Conservation (phyloP, 2,797 vertebrate genomes). For the Periophthalmus magnuspinnatus region DNA sequence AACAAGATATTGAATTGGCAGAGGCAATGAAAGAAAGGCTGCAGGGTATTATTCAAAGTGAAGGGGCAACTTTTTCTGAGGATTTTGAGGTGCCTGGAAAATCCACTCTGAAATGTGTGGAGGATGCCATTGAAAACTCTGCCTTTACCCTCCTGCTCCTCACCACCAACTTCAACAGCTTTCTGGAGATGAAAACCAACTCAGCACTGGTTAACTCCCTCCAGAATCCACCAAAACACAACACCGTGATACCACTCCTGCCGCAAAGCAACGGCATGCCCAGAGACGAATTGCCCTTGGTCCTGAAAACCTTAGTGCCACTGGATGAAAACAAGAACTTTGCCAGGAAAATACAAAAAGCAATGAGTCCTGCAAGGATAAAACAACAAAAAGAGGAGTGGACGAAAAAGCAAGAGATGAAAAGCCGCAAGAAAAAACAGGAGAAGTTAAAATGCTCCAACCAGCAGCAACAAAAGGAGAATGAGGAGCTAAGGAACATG, state of each 20-base stretch:
- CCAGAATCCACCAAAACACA: conserved; percentile 65
- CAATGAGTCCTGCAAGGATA: conserved; percentile 42
- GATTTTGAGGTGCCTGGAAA: conserved; percentile 83
- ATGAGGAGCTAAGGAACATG: neutral
- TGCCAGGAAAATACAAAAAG: conserved; percentile 43
- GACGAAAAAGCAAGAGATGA: conserved; percentile 48
- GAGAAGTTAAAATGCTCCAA: conserved; percentile 27
- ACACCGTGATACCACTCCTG: conserved; percentile 88
- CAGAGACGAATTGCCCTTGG: conserved; percentile 30
- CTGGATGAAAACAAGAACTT: conserved; percentile 75
- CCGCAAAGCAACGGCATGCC: conserved; percentile 71
- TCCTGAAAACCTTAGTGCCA: conserved; percentile 60
- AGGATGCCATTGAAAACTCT: conserved; percentile 88
- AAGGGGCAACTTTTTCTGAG: conserved; percentile 83
- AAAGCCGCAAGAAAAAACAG: conserved; percentile 30
- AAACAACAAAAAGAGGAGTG: conserved; percentile 55
- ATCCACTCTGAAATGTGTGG: conserved; percentile 79
- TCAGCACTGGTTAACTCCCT: conserved; percentile 86
- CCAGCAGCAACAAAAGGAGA: conserved; percentile 3
- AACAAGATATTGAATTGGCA: conserved; percentile 78
- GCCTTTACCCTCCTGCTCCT: conserved; percentile 88
- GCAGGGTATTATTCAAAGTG: conserved; percentile 63
- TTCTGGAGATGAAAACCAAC: conserved; percentile 77
- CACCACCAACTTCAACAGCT: conserved; percentile 81
- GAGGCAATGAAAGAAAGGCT: conserved; percentile 73